Evolutionary conservation across 2,888 invertebrate species (phyloP), one percentile per base, ranked within the genome.

Genomic region (Oscheius myriophilus): DNA sequence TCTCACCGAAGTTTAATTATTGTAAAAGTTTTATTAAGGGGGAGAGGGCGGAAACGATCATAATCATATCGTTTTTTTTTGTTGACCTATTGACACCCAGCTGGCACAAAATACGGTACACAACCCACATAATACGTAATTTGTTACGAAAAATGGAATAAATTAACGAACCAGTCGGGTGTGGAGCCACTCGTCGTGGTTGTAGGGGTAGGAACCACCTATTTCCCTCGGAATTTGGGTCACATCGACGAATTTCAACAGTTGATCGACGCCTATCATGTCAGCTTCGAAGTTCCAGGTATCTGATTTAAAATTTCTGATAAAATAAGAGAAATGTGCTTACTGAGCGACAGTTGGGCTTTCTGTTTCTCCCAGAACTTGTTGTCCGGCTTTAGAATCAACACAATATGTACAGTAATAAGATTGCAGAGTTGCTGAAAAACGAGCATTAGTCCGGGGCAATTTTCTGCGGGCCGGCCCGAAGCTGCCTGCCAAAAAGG

Each of bases 301-400:
- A 41, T 33, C 33, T 33, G 9, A 33, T 6, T 33, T 3, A 9
- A 9, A 9, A 33, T 6, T 6, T 33, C 73, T 71, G 12, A n/a
- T n/a, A 12, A 52, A 53, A 25, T 16, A 3, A 43, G n/a, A 3
- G 33, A 14, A 55, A 26, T 55, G 9, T 61, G 23, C 33, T 42
- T 41, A 51, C 68, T 55, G 2, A 25, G 33, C 7, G 46, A 33
- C 45, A 69, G 42, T 33, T 65, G 95, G 83, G 96, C 95, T 87
- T 96, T 92, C 89, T 97, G 96, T 89, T 97, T 97, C 89, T 97
- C 96, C 96, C 96, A 96, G 90, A 98, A 97, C 88, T 96, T 96
- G 33, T 33, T 33, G 87, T 98, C 97, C 81, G 96, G 96, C 90
- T 97, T 96, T 84, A 97, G 95, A 87, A 98, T 95, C 87, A 94